Base-by-base conservation (phyloP, 2,888 invertebrate species). In the Orchestes rusci region DNA sequence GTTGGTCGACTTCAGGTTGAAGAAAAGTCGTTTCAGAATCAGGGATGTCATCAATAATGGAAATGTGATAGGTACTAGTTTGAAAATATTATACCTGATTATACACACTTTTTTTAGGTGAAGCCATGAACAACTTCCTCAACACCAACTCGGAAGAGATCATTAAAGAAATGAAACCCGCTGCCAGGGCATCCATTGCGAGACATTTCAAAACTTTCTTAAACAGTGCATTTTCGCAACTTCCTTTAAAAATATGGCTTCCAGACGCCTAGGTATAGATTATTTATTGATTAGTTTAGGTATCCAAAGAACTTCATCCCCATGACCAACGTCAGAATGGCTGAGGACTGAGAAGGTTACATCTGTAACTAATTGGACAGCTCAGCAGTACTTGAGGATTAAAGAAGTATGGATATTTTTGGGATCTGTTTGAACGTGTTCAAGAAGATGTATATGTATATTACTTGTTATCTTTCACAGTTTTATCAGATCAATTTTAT, bases 51-150 rank as follows among this genome's bases (percentile, higher is more conserved):
- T 86, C 48, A 86, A 86, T 65, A 77, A 81, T 37, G 82, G 83
- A 59, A 84, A 82, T 55, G 75, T 86, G 43, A 80, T 88, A 57
- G 86, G 87, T 77, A 71, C 70, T 23, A 23, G 5, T 23, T 23
- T 23, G 23, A 23, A 23, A 23, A 23, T 23, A 23, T 10, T 23
- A 10, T 23, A 7, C 10, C 5, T 23, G 5, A 23, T 23, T 23
- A 7, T 23, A 23, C 5, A 23, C 23, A 10, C 8, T 10, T 5
- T 23, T 29, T 36, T 16, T 67, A 83, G 83, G 83, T 28, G 80
- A 84, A 63, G 86, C 86, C 1, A 85, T 88, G 79, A 87, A 87
- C 66, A 84, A 84, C 63, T 87, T 87, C 65, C 68, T 88, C 50
- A 87, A 87, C 68, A 82, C 81, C 64, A 86, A 88, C 59, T 78